Evolutionary conservation across 2,888 invertebrate species (phyloP), one percentile per base, ranked within the genome.

Genomic region (Pseudanteris insignis): DNA sequence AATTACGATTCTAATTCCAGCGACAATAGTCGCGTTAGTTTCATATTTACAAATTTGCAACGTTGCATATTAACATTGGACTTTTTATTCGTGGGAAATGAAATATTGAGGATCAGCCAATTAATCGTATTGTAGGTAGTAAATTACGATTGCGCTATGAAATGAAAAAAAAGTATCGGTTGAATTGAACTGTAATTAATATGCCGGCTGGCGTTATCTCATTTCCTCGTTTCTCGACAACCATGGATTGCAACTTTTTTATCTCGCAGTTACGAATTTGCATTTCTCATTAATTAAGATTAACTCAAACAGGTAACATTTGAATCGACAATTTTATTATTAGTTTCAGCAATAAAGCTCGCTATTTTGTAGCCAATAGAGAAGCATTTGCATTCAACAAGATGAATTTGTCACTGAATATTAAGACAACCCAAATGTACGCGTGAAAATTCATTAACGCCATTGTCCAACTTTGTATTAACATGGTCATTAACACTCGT

Each of bases 261-360:
- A 11, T 61, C 50, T 59, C 38, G 34, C 30, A 36, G 26, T n/a
- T 12, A 38, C 26, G 14, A 28, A 59, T 59, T 59, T 61, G 43
- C 43, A 40, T 50, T 61, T 55, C 54, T 61, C 61, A 61, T 61
- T 61, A 61, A 61, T 61, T 61, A 61, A 61, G 61, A 61, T 55
- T 59, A 59, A 59, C 51, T 29, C 30, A 51, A 59, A 59, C 44
- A 32, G 44, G 14, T 21, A 12, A 44, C 50, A 46, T 51, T 51
- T 51, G 46, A 50, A 51, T 59, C 46, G 46, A 33, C 38, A 30
- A 13, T 51, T 44, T 50, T 51, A 51, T 51, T 51, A 58, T 50
- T n/a, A n/a, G 44, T 50, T 38, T 14, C 44, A 10, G 13, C 48
- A 26, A 57, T 57, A 47, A 47, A 55, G 29, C 36, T 24, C n/a